phyloP scores from a whole-genome alignment of 2,113 vertebrate species.

The Caloenas nicobarica region DNA sequence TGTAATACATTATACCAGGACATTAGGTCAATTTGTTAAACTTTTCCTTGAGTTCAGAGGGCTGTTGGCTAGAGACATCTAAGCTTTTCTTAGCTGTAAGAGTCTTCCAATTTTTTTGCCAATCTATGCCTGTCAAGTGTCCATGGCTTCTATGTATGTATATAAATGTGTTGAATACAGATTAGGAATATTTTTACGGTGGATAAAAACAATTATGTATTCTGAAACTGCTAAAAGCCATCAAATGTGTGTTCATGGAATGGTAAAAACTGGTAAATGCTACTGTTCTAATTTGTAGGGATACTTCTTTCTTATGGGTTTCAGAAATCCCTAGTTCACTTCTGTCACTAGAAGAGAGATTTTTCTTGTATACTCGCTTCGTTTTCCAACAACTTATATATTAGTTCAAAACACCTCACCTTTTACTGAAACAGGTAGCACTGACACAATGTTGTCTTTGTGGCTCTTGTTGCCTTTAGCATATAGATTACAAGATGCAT shows the following conservation, averaged over 20 bases:
- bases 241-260: not conserved
- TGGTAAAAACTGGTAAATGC: not conserved
- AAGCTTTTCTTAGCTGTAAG: not conserved
- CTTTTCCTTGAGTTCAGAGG: not conserved
- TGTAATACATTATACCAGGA: not conserved
- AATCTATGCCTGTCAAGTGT: not conserved
- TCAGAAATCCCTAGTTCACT: not conserved
- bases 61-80: not conserved
- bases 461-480: not conserved
- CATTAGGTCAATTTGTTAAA: not conserved
- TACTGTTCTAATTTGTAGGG: not conserved
- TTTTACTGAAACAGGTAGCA: not conserved
- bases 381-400: not conserved
- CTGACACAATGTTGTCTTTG: slow-evolving; percentile 28
- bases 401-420: not conserved
- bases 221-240: not conserved
- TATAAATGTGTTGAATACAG: not conserved
- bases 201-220: not conserved
- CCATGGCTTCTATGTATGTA: fast-evolving
- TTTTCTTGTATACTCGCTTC: not conserved
- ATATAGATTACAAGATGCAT: slow-evolving; percentile 49
- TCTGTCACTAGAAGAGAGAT: not conserved
- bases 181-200: not conserved
- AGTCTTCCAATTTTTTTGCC: not conserved
- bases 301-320: not conserved